Evolutionary conservation across 2,888 invertebrate species (phyloP).

Genomic region (Apantesis nais): DNA sequence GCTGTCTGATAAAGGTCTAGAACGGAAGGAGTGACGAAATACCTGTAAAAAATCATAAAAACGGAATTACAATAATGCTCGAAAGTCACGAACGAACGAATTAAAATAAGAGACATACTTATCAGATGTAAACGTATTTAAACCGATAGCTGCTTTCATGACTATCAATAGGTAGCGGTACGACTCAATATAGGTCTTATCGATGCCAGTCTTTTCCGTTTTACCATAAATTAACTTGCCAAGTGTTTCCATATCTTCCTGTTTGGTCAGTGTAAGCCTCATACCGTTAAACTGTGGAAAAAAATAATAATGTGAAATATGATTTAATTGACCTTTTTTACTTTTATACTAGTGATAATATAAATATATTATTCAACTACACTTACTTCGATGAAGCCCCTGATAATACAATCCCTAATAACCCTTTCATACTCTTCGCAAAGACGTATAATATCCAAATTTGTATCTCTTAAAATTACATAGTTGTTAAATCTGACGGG

Average conservation of each 20-base stretch:
- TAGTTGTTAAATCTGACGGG: constrained; percentile 81
- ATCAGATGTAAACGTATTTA: constrained; percentile 66
- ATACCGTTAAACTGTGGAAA: constrained; percentile 66
- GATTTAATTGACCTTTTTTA: background rate
- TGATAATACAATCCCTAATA: constrained; percentile 85
- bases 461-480: constrained; percentile 61
- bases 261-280: constrained; percentile 67
- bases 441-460: constrained; percentile 60
- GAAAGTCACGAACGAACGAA: constrained; percentile 41
- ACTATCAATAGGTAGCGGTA: constrained; percentile 87
- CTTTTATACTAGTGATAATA: background rate
- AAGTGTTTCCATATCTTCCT: constrained; percentile 83
- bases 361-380: background rate
- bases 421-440: constrained; percentile 80
- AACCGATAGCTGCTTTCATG: constrained; percentile 79
- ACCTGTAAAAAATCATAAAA: constrained; percentile 58
- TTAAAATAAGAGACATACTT: constrained; percentile 60
- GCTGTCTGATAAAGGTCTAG: constrained; percentile 88
- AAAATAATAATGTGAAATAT: background rate
- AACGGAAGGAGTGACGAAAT: constrained; percentile 85
- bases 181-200: constrained; percentile 66
- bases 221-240: constrained; percentile 82
- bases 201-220: constrained; percentile 70
- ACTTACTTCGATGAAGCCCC: constrained; percentile 80
- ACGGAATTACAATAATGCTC: background rate